Evolutionary conservation across 2,113 vertebrate genomes (phyloP).

Genomic region (Nansenia antarctica): DNA sequence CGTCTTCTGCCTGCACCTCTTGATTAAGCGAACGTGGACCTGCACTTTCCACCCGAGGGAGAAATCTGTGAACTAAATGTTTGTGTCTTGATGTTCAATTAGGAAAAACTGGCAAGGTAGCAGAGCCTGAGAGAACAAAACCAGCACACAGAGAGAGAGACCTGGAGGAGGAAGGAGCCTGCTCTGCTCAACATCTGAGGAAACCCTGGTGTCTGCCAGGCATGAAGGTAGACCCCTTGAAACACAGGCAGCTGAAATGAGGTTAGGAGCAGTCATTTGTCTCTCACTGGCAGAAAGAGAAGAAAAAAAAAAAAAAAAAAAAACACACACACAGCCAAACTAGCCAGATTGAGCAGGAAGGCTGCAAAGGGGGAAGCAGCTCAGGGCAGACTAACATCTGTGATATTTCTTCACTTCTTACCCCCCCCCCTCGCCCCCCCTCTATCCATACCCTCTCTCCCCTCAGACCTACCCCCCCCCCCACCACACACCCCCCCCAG

Average conservation of each 20-base stretch:
- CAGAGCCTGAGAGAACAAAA: no score
- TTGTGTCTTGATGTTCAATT: no score
- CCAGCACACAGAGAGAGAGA: background rate
- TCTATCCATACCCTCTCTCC: conserved; percentile 42
- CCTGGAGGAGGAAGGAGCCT: no score
- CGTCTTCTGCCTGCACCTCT: no score
- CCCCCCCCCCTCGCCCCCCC: no score
- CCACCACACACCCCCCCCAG: background rate
- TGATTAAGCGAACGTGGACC: no score
- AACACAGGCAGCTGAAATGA: conserved; percentile 62
- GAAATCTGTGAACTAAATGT: no score
- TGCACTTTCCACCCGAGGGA: no score
- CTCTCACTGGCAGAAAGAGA: conserved; percentile 14
- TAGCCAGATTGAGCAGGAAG: conserved; percentile 62
- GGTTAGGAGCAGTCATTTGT: conserved; percentile 64
- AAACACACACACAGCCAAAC: no score
- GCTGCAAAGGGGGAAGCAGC: conserved; percentile 61
- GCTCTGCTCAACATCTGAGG: conserved; percentile 56
- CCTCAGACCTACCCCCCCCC: conserved; percentile 4
- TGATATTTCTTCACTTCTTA: conserved; percentile 58
- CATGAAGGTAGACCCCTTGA: conserved; percentile 49
- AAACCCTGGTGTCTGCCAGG: conserved; percentile 56
- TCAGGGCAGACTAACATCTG: conserved; percentile 67
- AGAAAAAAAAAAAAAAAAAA: no score
- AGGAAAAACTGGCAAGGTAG: no score